These are phyloP conservation scores for Masnerella sp. DNA, from an alignment of 2,888 invertebrate genomes.

Conservation along the genomic window DNA sequence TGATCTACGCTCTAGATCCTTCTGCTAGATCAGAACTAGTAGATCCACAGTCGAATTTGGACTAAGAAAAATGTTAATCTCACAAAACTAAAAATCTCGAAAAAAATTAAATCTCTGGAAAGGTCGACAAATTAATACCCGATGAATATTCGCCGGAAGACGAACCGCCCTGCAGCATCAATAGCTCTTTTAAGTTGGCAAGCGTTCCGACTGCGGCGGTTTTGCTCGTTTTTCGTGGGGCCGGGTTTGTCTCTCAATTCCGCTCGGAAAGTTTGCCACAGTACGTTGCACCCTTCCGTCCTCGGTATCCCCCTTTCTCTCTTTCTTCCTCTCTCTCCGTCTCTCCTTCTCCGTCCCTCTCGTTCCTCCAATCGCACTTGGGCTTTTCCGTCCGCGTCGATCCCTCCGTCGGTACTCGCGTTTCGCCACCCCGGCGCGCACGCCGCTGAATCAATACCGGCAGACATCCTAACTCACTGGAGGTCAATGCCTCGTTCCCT, in stretches of 20 bases:
- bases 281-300: constrained; percentile 75
- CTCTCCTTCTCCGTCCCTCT: too few relatives aligned
- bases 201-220: constrained; percentile 68
- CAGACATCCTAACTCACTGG: constrained; percentile 79
- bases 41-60: too few relatives aligned
- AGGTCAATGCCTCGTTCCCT: constrained; percentile 82
- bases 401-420: constrained; percentile 70
- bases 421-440: constrained; percentile 70
- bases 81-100: too few relatives aligned
- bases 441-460: constrained; percentile 79
- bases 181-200: constrained; percentile 70
- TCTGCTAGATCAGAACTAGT: too few relatives aligned
- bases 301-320: constrained; percentile 45
- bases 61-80: too few relatives aligned
- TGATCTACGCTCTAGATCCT: too few relatives aligned
- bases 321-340: constrained; percentile 47
- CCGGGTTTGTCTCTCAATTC: constrained; percentile 42
- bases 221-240: constrained; percentile 60
- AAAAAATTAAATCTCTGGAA: too few relatives aligned
- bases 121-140: background rate
- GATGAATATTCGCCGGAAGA: constrained; percentile 25
- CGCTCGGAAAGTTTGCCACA: constrained; percentile 72
- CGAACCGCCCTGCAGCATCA: constrained; percentile 50
- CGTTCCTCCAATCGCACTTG: too few relatives aligned
- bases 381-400: constrained; percentile 72